Conservation (phyloP, 2,113 vertebrate species). For the Triplophysa dalaica region DNA sequence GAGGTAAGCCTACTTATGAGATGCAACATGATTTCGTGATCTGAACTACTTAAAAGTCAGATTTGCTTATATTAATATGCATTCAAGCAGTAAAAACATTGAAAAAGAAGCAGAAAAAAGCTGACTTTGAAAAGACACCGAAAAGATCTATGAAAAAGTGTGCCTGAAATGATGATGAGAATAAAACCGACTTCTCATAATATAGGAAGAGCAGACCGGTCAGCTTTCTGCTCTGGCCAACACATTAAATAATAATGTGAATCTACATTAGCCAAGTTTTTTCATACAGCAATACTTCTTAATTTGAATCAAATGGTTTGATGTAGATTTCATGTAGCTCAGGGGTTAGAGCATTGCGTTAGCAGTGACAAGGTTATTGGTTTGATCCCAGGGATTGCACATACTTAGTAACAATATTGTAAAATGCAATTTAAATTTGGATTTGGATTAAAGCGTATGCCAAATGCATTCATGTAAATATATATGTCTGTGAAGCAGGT, state of each 20-base stretch:
- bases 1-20: slow-evolving; percentile 73
- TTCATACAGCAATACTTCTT: slow-evolving; percentile 41
- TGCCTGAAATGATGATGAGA: neutral
- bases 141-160: neutral
- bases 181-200: slow-evolving; percentile 3
- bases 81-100: neutral
- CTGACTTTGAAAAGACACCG: neutral
- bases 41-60: neutral
- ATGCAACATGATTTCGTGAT: neutral
- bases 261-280: neutral
- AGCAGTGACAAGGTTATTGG: no score
- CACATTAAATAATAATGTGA: neutral
- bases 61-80: neutral
- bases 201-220: neutral
- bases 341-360: no score
- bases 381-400: no score
- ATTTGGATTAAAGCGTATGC: no score
- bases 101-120: neutral
- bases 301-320: neutral
- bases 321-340: no score
- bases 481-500: neutral
- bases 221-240: neutral
- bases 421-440: no score
- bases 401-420: no score
- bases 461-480: no score